Evolutionary conservation across 2,797 vertebrate species (phyloP), one percentile per base, ranked within the genome.

Genomic region (Scomberomorus guttatus): DNA sequence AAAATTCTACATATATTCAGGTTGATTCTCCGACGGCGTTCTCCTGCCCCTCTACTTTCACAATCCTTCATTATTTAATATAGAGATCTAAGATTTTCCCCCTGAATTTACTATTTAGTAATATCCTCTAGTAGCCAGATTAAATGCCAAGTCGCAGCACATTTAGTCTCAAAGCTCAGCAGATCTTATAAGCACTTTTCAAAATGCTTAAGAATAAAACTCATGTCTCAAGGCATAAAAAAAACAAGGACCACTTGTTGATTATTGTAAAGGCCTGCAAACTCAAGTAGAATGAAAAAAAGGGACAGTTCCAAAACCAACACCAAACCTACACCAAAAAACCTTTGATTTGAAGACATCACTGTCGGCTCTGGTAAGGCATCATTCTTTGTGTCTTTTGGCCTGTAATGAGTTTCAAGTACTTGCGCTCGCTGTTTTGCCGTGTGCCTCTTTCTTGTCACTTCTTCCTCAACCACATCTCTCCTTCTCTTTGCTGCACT

Each of bases 1-100:
- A 70, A 87, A 81, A 59, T 27, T 55, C 52, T 54, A 32, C 39
- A 73, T 59, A 48, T 68, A 67, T 73, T 70, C 68, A 62, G 24
- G 51, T 65, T 46, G 57, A 71, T 70, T 69, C 67, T 64, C 63
- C 11, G 12, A 18, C 15, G 0, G 64, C 25, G 57, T 55, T 50
- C 18, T 12, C n/a, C 54, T 54, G 24, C 18, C 1, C 0, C 14
- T 70, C 15, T 6, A 3, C 46, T 56, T 48, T 62, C 18, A 34
- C 29, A 44, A 7, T 29, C 22, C 13, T 69, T 48, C 14, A 64
- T 70, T 55, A 75, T 74, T 63, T 48, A 72, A 6, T 5, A n/a
- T 7, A 42, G 39, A 42, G 32, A 56, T 60, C 17, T 37, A 34
- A 29, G n/a, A 46, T 14, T 57, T 39, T 7, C 51, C n/a, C 22